These are phyloP conservation scores for Lates calcarifer DNA, from an alignment of 2,113 vertebrate species.

Conservation along the genomic window DNA sequence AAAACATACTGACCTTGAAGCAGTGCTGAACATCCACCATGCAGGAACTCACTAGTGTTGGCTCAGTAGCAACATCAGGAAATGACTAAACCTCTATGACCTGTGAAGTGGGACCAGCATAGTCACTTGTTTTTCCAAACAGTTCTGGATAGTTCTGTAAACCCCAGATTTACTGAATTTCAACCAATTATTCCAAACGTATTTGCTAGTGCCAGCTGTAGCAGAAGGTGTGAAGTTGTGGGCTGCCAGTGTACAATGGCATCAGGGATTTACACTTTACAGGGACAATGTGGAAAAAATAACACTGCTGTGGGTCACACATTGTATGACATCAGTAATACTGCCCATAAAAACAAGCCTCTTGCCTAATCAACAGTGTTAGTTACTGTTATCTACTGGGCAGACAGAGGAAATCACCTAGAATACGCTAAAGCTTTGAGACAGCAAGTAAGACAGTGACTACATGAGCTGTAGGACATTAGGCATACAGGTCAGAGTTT, in stretches of 20 bases:
- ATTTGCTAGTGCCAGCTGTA: background rate
- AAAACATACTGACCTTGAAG: too few relatives aligned
- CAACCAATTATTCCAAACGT: background rate
- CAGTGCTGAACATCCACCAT: too few relatives aligned
- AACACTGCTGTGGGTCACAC: background rate
- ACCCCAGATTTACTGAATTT: background rate
- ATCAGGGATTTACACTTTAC: background rate
- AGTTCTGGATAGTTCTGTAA: too few relatives aligned
- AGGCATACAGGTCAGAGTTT: background rate
- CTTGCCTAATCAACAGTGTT: conserved; percentile 17
- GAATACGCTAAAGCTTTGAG: too few relatives aligned
- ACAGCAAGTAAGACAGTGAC: too few relatives aligned
- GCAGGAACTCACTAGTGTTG: too few relatives aligned
- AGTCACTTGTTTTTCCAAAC: too few relatives aligned
- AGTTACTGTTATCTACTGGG: background rate
- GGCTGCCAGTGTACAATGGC: background rate
- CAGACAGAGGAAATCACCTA: background rate
- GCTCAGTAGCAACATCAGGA: too few relatives aligned
- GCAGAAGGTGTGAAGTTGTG: background rate
- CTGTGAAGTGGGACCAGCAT: too few relatives aligned
- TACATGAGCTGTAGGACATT: too few relatives aligned
- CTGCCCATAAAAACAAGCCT: conserved; percentile 3
- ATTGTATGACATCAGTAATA: background rate
- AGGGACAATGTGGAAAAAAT: background rate
- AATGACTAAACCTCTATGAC: too few relatives aligned